Evolutionary conservation across 2,888 invertebrate genomes (phyloP).

Genomic region (Epinotia nisella): DNA sequence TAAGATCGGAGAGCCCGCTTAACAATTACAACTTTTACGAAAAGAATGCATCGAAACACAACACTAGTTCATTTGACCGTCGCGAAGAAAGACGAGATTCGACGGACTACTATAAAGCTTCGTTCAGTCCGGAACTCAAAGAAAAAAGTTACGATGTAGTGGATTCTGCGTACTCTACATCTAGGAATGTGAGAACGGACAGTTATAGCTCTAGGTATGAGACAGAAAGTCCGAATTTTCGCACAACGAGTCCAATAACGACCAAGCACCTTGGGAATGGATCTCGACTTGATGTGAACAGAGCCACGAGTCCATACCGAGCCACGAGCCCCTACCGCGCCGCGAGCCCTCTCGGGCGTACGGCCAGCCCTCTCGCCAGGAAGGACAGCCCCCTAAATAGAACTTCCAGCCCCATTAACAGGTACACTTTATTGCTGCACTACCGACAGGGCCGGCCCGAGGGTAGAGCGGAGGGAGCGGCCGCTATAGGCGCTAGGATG

Average conservation of each 20-base stretch:
- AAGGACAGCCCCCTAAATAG: constrained; percentile 81
- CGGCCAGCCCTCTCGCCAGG: constrained; percentile 83
- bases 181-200: constrained; percentile 73
- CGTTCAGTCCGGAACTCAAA: constrained; percentile 70
- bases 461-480: no score
- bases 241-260: constrained; percentile 81
- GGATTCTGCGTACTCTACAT: constrained; percentile 76
- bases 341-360: constrained; percentile 50
- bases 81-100: constrained; percentile 77
- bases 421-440: constrained; percentile 57
- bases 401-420: constrained; percentile 83
- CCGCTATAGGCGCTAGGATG: no score
- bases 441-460: no score
- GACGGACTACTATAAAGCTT: constrained; percentile 77
- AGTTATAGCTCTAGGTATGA: constrained; percentile 68
- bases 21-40: constrained; percentile 76
- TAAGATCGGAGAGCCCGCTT: constrained; percentile 79
- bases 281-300: constrained; percentile 78
- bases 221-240: constrained; percentile 77
- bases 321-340: constrained; percentile 71
- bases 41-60: constrained; percentile 68
- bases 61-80: constrained; percentile 73
- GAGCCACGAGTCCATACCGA: constrained; percentile 72
- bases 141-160: constrained; percentile 77
- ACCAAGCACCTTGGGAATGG: constrained; percentile 82